Base-by-base conservation (phyloP, 2,888 invertebrate genomes). In the Amblyteles armatorius region DNA sequence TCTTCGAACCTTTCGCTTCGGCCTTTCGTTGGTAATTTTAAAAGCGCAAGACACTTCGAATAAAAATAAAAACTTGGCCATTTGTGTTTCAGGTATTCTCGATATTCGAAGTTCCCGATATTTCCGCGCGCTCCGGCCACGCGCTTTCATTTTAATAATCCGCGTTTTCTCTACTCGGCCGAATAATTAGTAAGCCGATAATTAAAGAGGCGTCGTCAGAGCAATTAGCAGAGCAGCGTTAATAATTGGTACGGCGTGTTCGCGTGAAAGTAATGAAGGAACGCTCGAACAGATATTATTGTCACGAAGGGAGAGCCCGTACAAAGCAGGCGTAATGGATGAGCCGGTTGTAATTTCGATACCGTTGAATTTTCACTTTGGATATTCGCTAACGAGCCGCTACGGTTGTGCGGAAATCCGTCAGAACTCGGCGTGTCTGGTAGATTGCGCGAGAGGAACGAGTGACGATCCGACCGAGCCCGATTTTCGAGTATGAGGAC, bases 151-250 rank as follows among this genome's bases (percentile, higher is more conserved):
- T 68, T 78, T 78, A 44, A 48, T 69, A 19, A 71, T 55, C 63
- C 16, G 6, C n/a, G n/a, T 76, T 79, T 22, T 63, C 40, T 44
- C 26, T 11, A 19, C 13, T 48, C 29, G 19, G 9, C 3, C 29
- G 78, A 63, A 84, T 73, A 78, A 73, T 78, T 80, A 57, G 55
- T 52, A 50, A 55, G 36, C 22, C 63, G 60, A 63, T 82, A 67
- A 79, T 78, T 82, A 73, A 81, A 71, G 11, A 63, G 77, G 71
- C 52, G 26, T 63, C 36, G 52, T 65, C 71, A 13, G 50, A 48
- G n/a, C 60, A 68, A 81, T 78, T 76, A 74, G 65, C 60, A 63
- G 81, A 19, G 73, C 67, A 52, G 19, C 68, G 60, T 73, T 60
- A 60, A 82, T 78, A 81, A 84, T 77, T 22, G 55, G 36, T 44